Evolutionary conservation across 2,888 invertebrate genomes (phyloP).

Genomic region (Embidobia sp.): DNA sequence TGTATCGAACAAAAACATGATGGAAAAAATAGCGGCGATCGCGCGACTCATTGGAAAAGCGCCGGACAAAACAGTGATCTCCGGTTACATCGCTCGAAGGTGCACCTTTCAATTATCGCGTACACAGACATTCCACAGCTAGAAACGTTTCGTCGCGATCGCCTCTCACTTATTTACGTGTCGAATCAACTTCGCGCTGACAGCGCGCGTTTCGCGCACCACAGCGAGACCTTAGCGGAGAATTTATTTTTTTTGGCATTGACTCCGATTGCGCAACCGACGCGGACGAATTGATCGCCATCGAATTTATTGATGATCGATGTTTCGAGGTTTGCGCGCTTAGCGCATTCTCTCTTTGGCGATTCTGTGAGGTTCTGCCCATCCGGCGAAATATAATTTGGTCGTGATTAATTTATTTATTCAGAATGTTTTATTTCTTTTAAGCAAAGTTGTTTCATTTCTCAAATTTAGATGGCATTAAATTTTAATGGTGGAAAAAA

Average conservation of each 20-base stretch:
- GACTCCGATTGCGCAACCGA: constrained; percentile 1
- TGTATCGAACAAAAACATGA: too few relatives aligned
- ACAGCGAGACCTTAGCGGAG: background rate
- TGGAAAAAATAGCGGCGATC: too few relatives aligned
- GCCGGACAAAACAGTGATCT: constrained; percentile 6
- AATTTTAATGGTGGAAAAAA: too few relatives aligned
- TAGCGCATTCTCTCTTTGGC: too few relatives aligned
- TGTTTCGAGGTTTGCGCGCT: too few relatives aligned
- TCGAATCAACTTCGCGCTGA: constrained; percentile 34
- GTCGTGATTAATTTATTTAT: too few relatives aligned
- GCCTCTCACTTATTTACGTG: constrained; percentile 67
- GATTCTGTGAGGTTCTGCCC: too few relatives aligned
- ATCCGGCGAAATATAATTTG: too few relatives aligned
- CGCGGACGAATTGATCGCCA: too few relatives aligned
- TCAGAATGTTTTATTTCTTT: too few relatives aligned
- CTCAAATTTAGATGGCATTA: too few relatives aligned
- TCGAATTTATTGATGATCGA: background rate
- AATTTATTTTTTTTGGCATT: constrained; percentile 11
- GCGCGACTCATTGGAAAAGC: background rate
- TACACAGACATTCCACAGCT: constrained; percentile 68
- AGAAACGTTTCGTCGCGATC: constrained; percentile 68
- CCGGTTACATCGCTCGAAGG: constrained; percentile 39
- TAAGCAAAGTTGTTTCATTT: too few relatives aligned
- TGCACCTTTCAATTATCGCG: constrained; percentile 68
- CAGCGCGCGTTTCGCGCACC: constrained; percentile 11